phyloP scores from a whole-genome alignment of 2,888 invertebrate species.

The Eremobia ochroleuca region DNA sequence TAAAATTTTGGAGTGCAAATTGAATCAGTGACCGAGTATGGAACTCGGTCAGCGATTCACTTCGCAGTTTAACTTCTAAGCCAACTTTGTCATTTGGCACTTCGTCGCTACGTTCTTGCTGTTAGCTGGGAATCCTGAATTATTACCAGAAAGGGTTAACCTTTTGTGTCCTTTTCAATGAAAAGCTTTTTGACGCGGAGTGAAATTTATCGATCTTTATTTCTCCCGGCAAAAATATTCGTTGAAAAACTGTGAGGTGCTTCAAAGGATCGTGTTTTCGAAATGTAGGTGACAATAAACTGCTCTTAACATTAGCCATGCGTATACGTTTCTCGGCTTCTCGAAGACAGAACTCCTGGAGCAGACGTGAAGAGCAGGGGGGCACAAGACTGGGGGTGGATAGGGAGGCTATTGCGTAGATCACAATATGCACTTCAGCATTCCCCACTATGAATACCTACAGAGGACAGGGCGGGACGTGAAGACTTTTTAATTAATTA shows the following conservation, averaged over 20 bases:
- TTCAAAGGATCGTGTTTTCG: conserved; percentile 19
- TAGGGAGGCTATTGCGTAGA: conserved; percentile 81
- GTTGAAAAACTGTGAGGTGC: conserved; percentile 3
- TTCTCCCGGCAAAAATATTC: background rate
- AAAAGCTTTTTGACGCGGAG: conserved; percentile 39
- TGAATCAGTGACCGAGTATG: conserved; percentile 63
- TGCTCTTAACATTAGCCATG: conserved; percentile 45
- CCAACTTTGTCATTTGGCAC: conserved; percentile 77
- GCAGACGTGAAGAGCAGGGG: conserved; percentile 86
- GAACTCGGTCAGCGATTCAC: conserved; percentile 59
- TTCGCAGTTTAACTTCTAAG: conserved; percentile 69
- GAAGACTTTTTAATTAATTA: conserved; percentile 78
- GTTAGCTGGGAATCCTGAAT: conserved; percentile 60
- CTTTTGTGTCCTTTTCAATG: conserved; percentile 46
- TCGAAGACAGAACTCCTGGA: conserved; percentile 85
- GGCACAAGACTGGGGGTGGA: conserved; percentile 65
- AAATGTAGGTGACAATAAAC: conserved; percentile 26
- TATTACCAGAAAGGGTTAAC: conserved; percentile 64
- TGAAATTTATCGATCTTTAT: conserved; percentile 32
- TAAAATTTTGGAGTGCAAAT: conserved; percentile 63
- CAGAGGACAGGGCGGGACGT: conserved; percentile 81
- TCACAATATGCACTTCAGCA: conserved; percentile 91
- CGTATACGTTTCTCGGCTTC: conserved; percentile 75
- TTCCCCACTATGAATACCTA: conserved; percentile 87
- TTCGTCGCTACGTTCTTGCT: conserved; percentile 62